Evolutionary conservation across 2,113 vertebrate species (phyloP).

Genomic region (Heptranchias perlo): DNA sequence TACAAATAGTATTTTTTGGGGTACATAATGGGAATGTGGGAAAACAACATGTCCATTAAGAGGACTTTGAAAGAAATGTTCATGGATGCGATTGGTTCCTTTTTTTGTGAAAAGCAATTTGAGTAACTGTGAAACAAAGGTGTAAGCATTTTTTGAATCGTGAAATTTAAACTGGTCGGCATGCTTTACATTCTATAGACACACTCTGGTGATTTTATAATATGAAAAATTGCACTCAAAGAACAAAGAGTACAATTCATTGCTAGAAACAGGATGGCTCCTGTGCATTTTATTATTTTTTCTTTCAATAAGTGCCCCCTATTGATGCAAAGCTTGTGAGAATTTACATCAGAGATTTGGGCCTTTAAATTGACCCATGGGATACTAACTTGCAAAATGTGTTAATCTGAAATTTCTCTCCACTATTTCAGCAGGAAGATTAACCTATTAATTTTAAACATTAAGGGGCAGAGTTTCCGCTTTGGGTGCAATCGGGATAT

Average conservation of each 20-base stretch:
- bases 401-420: not conserved
- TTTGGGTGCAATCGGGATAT: no score
- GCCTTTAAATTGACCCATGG: not conserved
- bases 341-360: not conserved
- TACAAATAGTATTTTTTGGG: no score
- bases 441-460: no score
- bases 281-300: not conserved
- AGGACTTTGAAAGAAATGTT: not conserved
- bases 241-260: not conserved
- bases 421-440: not conserved
- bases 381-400: not conserved
- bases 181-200: not conserved
- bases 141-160: no score
- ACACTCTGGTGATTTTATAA: no score
- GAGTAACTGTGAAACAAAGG: not conserved
- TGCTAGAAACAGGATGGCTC: not conserved
- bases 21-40: no score
- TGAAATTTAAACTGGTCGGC: not conserved
- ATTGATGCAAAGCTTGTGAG: not conserved
- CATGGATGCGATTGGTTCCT: not conserved
- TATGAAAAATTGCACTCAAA: not conserved
- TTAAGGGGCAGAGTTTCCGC: no score
- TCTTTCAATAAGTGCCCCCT: not conserved
- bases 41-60: not conserved
- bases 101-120: not conserved